phyloP scores from a whole-genome alignment of 2,113 vertebrate genomes.

The Sinosuthora webbiana region DNA sequence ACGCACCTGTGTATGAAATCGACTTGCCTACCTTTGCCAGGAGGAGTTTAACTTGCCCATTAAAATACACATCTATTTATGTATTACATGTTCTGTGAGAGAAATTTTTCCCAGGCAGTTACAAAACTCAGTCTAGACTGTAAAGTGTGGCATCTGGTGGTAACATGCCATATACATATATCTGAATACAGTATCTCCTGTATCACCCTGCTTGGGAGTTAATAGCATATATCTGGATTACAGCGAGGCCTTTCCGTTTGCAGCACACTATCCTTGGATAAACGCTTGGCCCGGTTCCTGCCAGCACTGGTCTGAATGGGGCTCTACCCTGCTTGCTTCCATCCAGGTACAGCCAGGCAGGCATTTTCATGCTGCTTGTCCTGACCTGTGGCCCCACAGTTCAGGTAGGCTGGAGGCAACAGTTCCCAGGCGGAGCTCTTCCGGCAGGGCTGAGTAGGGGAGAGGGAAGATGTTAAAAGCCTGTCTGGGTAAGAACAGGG shows the following conservation, averaged over 20 bases:
- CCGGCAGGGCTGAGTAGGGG: neutral
- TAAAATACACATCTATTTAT: slow-evolving; percentile 67
- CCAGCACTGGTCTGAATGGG: neutral
- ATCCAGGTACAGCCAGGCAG: neutral
- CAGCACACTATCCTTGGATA: neutral
- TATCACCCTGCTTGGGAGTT: neutral
- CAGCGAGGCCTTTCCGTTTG: neutral
- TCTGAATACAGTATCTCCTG: slow-evolving; percentile 42
- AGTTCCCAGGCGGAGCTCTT: neutral
- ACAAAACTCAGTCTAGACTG: slow-evolving; percentile 64
- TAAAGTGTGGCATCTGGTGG: slow-evolving; percentile 57
- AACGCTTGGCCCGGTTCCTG: neutral
- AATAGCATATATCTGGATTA: neutral
- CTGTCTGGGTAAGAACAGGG: slow-evolving; percentile 70
- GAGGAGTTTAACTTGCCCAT: slow-evolving; percentile 65
- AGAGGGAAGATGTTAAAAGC: slow-evolving; percentile 76
- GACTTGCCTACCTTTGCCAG: slow-evolving; percentile 54
- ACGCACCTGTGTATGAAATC: slow-evolving; percentile 60
- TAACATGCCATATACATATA: slow-evolving; percentile 44
- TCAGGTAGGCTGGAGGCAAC: neutral
- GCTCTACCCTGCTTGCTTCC: neutral
- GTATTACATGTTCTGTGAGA: slow-evolving; percentile 61
- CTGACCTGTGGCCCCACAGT: neutral
- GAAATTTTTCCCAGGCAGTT: slow-evolving; percentile 66
- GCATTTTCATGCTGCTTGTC: neutral